Evolutionary conservation across 1,140 invertebrate genomes (phyloP).

Genomic region (Drosophila baimaii): DNA sequence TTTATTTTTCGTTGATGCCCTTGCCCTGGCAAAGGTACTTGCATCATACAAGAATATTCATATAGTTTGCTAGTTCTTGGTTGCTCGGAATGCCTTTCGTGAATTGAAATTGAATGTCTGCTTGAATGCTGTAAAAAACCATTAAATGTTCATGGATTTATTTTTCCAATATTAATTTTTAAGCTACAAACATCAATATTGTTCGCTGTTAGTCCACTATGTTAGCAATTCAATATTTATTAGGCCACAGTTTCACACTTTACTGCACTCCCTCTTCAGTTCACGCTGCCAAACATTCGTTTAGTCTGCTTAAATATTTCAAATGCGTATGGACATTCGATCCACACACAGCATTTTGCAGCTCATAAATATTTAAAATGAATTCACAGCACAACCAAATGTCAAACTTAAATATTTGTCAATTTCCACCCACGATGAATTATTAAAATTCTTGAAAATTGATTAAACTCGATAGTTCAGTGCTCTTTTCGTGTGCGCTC

Average conservation of each 20-base stretch:
- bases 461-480: neutral
- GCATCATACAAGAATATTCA: no score
- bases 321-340: conserved; percentile 11
- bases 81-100: neutral
- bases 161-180: neutral
- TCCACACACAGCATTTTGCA: conserved; percentile 12
- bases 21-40: no score
- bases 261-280: neutral
- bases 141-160: neutral
- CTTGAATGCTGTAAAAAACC: neutral
- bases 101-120: neutral
- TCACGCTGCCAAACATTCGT: neutral
- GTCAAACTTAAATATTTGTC: neutral
- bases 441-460: neutral
- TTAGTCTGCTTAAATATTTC: conserved; percentile 10
- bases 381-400: neutral
- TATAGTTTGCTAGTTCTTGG: no score
- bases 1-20: neutral
- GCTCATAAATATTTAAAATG: conserved; percentile 26
- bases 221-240: conserved; percentile 1
- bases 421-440: conserved; percentile 2
- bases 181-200: neutral
- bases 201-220: neutral
- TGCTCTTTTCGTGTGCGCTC: neutral
- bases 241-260: conserved; percentile 5